These are phyloP conservation scores for Oscheius sp. DNA, from an alignment of 1,140 invertebrate species.

Conservation along the genomic window DNA sequence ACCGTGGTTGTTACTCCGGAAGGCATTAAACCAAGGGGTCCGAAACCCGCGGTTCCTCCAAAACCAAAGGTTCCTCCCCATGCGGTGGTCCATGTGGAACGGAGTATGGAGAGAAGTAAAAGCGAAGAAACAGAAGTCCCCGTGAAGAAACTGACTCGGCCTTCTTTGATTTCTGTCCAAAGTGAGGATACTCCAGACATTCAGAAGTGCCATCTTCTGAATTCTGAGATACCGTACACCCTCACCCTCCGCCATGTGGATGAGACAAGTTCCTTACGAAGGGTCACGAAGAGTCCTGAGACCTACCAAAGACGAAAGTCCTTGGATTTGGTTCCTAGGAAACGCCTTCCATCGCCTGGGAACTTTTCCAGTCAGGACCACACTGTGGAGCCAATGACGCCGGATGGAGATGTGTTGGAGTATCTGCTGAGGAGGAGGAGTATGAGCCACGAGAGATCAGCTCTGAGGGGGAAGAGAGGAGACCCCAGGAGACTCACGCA, in stretches of 20 bases:
- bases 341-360: constrained; percentile 62
- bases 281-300: constrained; percentile 19
- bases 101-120: constrained; percentile 14
- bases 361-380: constrained; percentile 65
- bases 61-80: constrained; percentile 30
- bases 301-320: constrained; percentile 46
- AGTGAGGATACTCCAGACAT: constrained; percentile 44
- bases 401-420: constrained; percentile 57
- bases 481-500: constrained; percentile 40
- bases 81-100: constrained; percentile 23
- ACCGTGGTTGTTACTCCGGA: constrained; percentile 42
- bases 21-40: constrained; percentile 23
- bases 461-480: constrained; percentile 25
- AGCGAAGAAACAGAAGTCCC: background rate
- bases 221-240: constrained; percentile 64
- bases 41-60: constrained; percentile 39
- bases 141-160: constrained; percentile 1
- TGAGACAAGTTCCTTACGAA: background rate
- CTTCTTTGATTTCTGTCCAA: constrained; percentile 40
- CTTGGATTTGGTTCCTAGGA: constrained; percentile 62
- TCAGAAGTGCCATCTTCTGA: constrained; percentile 52
- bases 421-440: constrained; percentile 52
- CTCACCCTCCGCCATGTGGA: constrained; percentile 61
- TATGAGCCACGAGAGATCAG: constrained; percentile 59
- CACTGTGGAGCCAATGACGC: constrained; percentile 62